Evolutionary conservation across 92 coral and sea anemone species (phyloP).

Genomic region (Chrysogorgia sp.): DNA sequence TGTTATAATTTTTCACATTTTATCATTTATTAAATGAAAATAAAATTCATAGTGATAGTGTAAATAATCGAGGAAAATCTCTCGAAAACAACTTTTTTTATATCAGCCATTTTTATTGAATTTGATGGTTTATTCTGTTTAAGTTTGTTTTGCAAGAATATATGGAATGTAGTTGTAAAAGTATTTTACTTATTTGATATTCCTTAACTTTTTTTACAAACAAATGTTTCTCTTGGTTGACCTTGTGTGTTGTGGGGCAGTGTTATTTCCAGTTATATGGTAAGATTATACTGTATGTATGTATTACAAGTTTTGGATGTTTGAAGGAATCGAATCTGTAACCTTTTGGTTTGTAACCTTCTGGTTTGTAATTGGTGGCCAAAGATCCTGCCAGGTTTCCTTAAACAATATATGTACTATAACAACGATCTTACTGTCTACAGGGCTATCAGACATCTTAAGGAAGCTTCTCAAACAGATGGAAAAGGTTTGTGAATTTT

Average conservation of each 20-base stretch:
- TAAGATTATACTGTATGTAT: constrained; percentile 22
- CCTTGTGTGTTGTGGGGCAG: constrained; percentile 95
- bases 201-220: constrained; percentile 76
- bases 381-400: too few species aligned
- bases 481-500: constrained; percentile 77
- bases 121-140: not conserved
- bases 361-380: too few species aligned
- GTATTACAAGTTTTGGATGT: not conserved
- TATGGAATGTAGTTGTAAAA: not conserved
- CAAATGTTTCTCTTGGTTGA: constrained; percentile 88
- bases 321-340: too few species aligned
- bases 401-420: not conserved
- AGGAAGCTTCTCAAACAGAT: constrained; percentile 97
- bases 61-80: not conserved
- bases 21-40: not conserved
- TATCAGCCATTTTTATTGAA: too few species aligned
- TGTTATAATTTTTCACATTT: not conserved
- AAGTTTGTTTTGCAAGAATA: too few species aligned
- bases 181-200: not conserved
- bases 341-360: too few species aligned
- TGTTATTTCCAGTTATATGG: constrained; percentile 97
- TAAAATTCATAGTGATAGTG: too few species aligned
- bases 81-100: too few species aligned
- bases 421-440: not conserved
- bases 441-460: constrained; percentile 95